These are phyloP conservation scores for Hippocampus comes DNA, from an alignment of 2,113 vertebrate genomes.

Conservation along the genomic window DNA sequence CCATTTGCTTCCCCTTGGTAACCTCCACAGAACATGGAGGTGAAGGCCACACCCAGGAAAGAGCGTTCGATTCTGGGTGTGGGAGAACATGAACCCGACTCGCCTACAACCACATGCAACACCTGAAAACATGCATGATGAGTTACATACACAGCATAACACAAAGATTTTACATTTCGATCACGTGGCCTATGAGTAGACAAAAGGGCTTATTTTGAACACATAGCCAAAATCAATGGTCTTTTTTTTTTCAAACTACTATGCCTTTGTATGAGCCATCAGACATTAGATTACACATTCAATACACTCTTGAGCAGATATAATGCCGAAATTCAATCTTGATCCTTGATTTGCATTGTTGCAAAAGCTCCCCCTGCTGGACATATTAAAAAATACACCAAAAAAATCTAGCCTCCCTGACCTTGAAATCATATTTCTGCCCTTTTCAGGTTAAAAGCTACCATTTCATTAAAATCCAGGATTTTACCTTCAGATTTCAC, in stretches of 20 bases:
- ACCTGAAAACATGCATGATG: conserved; percentile 23
- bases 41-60: conserved; percentile 47
- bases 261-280: not conserved
- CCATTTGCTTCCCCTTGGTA: conserved; percentile 46
- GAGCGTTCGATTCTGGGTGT: conserved; percentile 1
- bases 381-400: not conserved
- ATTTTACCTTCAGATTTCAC: not conserved
- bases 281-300: not conserved
- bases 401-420: not conserved
- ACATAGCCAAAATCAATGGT: not conserved
- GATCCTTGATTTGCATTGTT: not conserved
- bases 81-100: not conserved
- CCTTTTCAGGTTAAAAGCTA: not conserved
- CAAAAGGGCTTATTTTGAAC: not conserved
- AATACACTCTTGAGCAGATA: not conserved
- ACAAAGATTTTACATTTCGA: not conserved
- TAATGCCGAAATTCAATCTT: too few relatives aligned
- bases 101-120: conserved; percentile 12
- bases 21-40: conserved; percentile 51
- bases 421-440: not conserved
- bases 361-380: not conserved
- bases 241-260: not conserved
- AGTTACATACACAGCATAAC: not conserved
- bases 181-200: not conserved
- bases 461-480: not conserved